These are phyloP conservation scores for Spodoptera littoralis DNA, from an alignment of 2,888 invertebrate species.

Conservation along the genomic window DNA sequence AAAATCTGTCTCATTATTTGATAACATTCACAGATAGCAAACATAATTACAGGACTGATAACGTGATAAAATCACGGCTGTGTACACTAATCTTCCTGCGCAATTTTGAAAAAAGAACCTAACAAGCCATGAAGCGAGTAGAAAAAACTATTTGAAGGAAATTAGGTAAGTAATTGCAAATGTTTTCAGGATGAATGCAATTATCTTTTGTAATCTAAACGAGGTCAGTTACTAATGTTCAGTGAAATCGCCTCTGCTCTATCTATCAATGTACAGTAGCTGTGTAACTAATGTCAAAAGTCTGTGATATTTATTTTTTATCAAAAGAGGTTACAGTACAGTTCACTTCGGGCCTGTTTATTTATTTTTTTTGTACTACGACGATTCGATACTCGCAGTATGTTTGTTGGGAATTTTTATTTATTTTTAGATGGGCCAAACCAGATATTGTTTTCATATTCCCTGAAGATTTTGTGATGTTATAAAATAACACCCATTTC, in stretches of 20 bases:
- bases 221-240: slow-evolving; percentile 30
- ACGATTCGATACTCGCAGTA: slow-evolving; percentile 7
- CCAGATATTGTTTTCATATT: background rate
- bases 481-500: no score
- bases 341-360: slow-evolving; percentile 33
- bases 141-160: slow-evolving; percentile 15
- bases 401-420: slow-evolving; percentile 7
- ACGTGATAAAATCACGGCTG: background rate
- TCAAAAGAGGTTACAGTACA: slow-evolving; percentile 41
- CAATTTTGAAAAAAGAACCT: slow-evolving; percentile 16
- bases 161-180: slow-evolving; percentile 20
- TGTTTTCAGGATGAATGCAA: slow-evolving; percentile 34
- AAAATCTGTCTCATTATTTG: no score
- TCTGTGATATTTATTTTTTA: slow-evolving; percentile 37
- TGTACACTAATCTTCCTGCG: slow-evolving; percentile 1
- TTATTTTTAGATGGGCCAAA: slow-evolving; percentile 1
- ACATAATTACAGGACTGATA: background rate
- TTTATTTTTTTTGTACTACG: slow-evolving; percentile 30
- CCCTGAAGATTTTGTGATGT: no score
- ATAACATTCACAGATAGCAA: background rate
- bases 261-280: slow-evolving; percentile 6
- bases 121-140: slow-evolving; percentile 12
- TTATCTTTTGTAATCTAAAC: slow-evolving; percentile 27
- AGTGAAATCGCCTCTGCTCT: slow-evolving; percentile 12
- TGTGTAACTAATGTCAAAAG: slow-evolving; percentile 32